Conservation (phyloP, 2,113 vertebrate genomes). For the Micromys minutus region DNA sequence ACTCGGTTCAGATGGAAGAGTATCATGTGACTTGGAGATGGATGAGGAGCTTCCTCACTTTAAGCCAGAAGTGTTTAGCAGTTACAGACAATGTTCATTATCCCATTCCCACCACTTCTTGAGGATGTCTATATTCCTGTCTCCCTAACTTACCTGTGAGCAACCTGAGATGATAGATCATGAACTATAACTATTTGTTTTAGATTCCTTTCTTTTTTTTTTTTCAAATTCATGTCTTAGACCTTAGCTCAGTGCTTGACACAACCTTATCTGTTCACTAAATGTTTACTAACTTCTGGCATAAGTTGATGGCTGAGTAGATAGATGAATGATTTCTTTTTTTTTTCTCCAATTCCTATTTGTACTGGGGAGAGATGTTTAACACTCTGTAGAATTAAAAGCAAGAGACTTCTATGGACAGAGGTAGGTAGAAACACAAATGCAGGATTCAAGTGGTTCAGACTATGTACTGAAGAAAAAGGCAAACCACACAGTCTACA, state of each 20-base stretch:
- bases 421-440: background rate
- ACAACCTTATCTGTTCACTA: background rate
- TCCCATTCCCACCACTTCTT: fast-evolving
- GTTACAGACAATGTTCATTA: fast-evolving
- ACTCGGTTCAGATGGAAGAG: background rate
- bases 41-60: background rate
- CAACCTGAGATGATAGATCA: background rate
- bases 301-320: background rate
- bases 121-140: background rate
- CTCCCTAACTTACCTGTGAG: background rate
- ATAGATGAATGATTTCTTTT: constrained; percentile 31
- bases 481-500: background rate
- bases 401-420: background rate
- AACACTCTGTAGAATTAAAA: background rate
- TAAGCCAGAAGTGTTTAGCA: background rate
- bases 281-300: constrained; percentile 2
- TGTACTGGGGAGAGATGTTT: background rate
- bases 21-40: no score
- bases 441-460: background rate
- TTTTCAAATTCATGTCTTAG: background rate
- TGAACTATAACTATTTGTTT: background rate
- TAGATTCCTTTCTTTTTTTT: background rate
- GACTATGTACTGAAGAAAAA: background rate
- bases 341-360: background rate
- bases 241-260: background rate